These are phyloP conservation scores for Ataeniobius toweri DNA, from an alignment of 2,797 vertebrate species.

Conservation along the genomic window DNA sequence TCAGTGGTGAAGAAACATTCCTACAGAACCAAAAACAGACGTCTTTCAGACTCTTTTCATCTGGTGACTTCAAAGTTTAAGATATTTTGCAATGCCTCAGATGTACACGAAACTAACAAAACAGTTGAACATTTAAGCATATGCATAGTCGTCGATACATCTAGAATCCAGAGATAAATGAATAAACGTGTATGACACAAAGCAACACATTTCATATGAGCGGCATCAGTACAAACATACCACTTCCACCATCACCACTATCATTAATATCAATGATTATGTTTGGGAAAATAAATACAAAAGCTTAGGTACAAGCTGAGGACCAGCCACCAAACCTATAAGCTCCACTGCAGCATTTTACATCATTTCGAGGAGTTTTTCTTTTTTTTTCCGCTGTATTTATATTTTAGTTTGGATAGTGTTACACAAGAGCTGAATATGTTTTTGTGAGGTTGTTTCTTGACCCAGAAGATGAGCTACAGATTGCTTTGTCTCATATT, in stretches of 20 bases:
- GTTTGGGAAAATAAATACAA: constrained; percentile 49
- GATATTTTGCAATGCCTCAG: constrained; percentile 23
- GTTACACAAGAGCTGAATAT: constrained; percentile 42
- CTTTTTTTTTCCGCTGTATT: constrained; percentile 14
- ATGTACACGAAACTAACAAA: constrained; percentile 43
- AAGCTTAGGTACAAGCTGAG: constrained; percentile 56
- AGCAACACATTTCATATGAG: constrained; percentile 61
- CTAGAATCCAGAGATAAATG: constrained; percentile 60
- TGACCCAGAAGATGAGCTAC: constrained; percentile 50
- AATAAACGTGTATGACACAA: constrained; percentile 64
- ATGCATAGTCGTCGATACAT: constrained; percentile 79
- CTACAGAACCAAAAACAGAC: constrained; percentile 39
- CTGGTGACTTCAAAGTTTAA: not conserved
- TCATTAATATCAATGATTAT: constrained; percentile 66
- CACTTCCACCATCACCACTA: constrained; percentile 68
- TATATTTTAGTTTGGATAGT: constrained; percentile 37
- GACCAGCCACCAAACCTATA: constrained; percentile 59
- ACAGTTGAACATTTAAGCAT: constrained; percentile 64
- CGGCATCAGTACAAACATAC: constrained; percentile 57
- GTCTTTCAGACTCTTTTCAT: constrained; percentile 4
- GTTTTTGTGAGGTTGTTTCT: constrained; percentile 35
- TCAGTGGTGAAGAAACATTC: constrained; percentile 32
- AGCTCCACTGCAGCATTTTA: constrained; percentile 45
- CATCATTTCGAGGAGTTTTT: constrained; percentile 29
- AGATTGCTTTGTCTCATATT: constrained; percentile 50